Percentiles rank a stretch among this genome's conserved stretches.
Conservation (phyloP, 2,797 vertebrate genomes). For the Apodemus agrarius region DNA sequence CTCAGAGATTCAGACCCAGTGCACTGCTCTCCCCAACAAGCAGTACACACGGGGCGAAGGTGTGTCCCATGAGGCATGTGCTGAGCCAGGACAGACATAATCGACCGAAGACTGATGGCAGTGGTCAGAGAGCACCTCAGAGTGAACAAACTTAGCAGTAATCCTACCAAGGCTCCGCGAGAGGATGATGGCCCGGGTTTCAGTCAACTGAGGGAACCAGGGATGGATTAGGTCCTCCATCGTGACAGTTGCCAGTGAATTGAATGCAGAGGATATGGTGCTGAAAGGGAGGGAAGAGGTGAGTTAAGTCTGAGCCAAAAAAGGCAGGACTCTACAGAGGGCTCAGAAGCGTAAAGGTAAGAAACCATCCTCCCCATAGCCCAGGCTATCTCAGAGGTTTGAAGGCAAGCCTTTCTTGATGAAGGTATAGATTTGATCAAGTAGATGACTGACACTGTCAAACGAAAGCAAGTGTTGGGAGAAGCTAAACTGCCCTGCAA, state of each 20-base stretch:
- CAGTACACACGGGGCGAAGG: background rate
- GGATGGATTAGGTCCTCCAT: conserved; percentile 96
- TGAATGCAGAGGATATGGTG: conserved; percentile 96
- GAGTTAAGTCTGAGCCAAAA: background rate
- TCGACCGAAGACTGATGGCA: background rate
- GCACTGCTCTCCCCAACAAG: background rate
- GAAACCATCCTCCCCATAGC: background rate
- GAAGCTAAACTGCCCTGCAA: background rate
- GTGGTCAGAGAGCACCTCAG: background rate
- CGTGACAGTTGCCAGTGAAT: conserved; percentile 95
- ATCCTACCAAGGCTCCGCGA: conserved; percentile 92
- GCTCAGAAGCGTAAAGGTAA: background rate
- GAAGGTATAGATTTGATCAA: background rate
- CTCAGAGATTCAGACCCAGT: background rate
- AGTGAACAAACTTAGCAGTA: background rate
- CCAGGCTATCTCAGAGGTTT: background rate
- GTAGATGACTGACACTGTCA: background rate
- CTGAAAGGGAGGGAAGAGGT: conserved; percentile 80
- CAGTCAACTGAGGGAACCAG: conserved; percentile 90
- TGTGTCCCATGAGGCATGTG: background rate
- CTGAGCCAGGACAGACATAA: background rate
- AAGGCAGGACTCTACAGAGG: background rate
- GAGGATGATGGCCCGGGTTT: conserved; percentile 90
- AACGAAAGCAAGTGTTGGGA: background rate
- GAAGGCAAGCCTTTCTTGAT: background rate